Conservation (phyloP, 2,113 vertebrate genomes). For the Rhabdornis inornatus region DNA sequence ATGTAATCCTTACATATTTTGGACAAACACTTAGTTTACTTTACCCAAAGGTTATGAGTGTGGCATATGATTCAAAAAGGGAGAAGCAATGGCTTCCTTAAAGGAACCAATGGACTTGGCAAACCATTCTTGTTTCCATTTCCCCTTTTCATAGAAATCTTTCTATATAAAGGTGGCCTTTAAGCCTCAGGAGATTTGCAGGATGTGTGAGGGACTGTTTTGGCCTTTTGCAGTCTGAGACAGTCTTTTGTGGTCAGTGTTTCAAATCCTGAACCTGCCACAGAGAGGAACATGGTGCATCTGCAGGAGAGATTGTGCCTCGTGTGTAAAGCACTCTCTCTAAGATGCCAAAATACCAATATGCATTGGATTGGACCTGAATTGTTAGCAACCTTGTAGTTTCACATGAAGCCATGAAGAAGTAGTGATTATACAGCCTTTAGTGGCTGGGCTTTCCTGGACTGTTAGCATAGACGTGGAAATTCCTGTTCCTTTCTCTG, state of each 20-base stretch:
- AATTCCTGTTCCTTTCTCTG: neutral
- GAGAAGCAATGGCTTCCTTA: neutral
- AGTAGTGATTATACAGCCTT: neutral
- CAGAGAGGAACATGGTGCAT: neutral
- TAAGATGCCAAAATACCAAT: neutral
- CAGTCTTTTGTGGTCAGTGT: neutral
- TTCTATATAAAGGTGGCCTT: neutral
- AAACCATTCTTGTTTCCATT: neutral
- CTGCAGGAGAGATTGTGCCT: neutral
- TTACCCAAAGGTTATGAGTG: neutral
- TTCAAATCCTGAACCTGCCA: neutral
- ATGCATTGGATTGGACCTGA: neutral
- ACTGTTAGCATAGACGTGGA: neutral
- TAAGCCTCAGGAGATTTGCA: neutral
- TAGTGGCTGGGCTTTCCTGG: neutral
- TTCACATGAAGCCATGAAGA: neutral
- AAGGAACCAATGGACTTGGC: neutral
- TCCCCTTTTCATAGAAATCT: neutral
- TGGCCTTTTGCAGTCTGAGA: neutral
- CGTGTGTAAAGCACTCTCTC: neutral
- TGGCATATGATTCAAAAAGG: neutral
- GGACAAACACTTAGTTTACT: neutral
- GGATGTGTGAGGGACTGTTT: neutral
- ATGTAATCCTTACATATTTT: neutral
- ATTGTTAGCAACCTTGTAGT: neutral